Evolutionary conservation across 2,113 vertebrate genomes (phyloP), one percentile per base, ranked within the genome.

Genomic region (Seriola rivoliana): DNA sequence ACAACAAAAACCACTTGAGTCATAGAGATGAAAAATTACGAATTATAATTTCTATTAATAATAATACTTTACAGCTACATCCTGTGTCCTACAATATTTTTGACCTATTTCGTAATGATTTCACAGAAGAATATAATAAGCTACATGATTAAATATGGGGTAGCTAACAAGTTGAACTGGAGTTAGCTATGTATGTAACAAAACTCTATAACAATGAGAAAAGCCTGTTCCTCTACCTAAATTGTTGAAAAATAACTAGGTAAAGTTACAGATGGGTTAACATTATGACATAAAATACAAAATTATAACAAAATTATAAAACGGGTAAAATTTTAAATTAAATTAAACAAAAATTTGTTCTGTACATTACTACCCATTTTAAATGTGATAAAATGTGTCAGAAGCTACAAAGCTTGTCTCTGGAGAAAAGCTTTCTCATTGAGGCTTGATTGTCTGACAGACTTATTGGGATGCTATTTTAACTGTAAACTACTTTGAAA

Each of bases 1-100:
- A 5, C 11, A 64, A n/a, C 5, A 52, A 17, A 62, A 63, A 74
- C 13, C 5, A 66, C 63, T 63, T 74, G 71, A 84, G 76, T 79
- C 75, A 81, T 55, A 38, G 32, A 57, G 8, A 14, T 38, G 17
- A 59, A 32, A 34, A 19, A 52, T 32, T 4, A 19, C 0, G 4
- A n/a, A 4, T 38, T 21, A 62, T 62, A 10, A 23, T 12, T 42
- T 42, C 8, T 34, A 34, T 34, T 34, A 4, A 60, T 16, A 13
- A 10, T 19, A 36, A 19, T 4, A 21, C 12, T 34, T 34, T 36
- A 36, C 16, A 62, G 52, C 8, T 36, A 48, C 19, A 73, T 36
- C 17, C 4, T 23, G 23, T 46, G 55, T 32, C 10, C 40, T n/a
- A n/a, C 11, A 3, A 4, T 32, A 16, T 34, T n/a, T 29, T 32